Percentiles rank a stretch among this genome's conserved stretches.
Conservation (phyloP, 1,140 invertebrate genomes). For the Scaptomyza hsui region DNA sequence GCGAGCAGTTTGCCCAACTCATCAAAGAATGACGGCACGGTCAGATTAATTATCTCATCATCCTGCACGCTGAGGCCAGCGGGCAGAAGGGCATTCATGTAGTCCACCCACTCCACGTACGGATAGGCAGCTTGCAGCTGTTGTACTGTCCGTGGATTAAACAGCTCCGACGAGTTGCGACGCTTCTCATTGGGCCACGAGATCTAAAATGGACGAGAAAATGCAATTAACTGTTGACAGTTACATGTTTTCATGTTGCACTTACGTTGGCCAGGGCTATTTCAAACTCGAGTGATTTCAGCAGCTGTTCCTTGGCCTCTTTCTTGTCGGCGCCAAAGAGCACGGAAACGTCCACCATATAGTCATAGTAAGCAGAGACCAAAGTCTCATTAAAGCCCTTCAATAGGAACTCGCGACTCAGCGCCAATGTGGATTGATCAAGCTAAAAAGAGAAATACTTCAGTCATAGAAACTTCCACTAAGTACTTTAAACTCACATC, state of each 20-base stretch:
- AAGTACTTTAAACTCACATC: conserved; percentile 88
- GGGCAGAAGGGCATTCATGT: conserved; percentile 91
- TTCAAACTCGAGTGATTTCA: conserved; percentile 95
- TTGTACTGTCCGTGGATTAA: conserved; percentile 94
- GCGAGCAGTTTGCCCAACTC: conserved; percentile 87
- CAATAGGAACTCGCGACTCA: conserved; percentile 94
- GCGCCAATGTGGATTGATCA: conserved; percentile 95
- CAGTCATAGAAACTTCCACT: conserved; percentile 5
- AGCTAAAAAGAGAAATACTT: conserved; percentile 86
- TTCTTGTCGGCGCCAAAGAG: conserved; percentile 92
- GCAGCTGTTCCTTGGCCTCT: conserved; percentile 90
- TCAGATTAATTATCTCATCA: conserved; percentile 92
- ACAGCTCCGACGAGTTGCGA: conserved; percentile 94
- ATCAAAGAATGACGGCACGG: conserved; percentile 90
- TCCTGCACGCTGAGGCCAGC: conserved; percentile 86
- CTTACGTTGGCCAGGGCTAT: conserved; percentile 95
- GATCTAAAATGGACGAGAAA: conserved; percentile 86
- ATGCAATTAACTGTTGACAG: not conserved
- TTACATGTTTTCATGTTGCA: not conserved
- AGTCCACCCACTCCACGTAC: conserved; percentile 86
- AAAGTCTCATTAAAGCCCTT: conserved; percentile 92
- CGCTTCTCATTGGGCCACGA: conserved; percentile 95
- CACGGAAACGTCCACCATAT: conserved; percentile 94
- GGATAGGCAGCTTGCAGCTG: conserved; percentile 91
- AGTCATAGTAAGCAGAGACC: conserved; percentile 91